A percentile compares a stretch with the other conserved stretches of the same genome.
Conservation (phyloP, 2,113 vertebrate genomes). For the Thunnus thynnus region DNA sequence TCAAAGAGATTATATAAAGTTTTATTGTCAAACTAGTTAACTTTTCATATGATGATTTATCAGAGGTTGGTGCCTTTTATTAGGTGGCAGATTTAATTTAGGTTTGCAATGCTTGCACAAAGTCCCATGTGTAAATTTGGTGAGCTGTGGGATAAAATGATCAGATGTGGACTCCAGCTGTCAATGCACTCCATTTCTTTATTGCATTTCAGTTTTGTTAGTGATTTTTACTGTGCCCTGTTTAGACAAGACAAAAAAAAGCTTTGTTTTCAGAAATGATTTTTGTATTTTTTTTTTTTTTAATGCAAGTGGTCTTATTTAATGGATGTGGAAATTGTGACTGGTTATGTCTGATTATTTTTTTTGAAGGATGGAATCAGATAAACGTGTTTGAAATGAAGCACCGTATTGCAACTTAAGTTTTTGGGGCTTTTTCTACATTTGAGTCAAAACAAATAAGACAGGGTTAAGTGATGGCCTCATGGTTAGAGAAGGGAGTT, state of each 20-base stretch:
- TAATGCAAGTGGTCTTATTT: not conserved
- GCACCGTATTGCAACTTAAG: not conserved
- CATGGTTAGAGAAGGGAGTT: not conserved
- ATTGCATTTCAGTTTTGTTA: conserved; percentile 57
- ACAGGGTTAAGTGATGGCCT: not conserved
- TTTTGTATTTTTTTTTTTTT: conserved; percentile 46
- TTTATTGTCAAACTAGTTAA: conserved; percentile 41
- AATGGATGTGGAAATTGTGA: not conserved
- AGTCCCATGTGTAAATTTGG: conserved; percentile 41
- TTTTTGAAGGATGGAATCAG: not conserved
- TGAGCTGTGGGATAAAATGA: conserved; percentile 50
- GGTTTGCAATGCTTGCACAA: conserved; percentile 67
- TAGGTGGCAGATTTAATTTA: conserved; percentile 42
- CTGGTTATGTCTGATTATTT: not conserved
- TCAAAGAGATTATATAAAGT: conserved; percentile 17
- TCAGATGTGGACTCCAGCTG: conserved; percentile 26
- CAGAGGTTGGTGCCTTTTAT: conserved; percentile 60
- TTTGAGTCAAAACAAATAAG: not conserved
- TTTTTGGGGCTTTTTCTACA: not conserved
- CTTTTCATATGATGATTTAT: conserved; percentile 40
- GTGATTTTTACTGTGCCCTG: conserved; percentile 69
- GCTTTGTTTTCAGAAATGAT: conserved; percentile 48
- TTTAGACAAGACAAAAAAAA: conserved; percentile 58
- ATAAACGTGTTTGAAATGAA: conserved; percentile 7
- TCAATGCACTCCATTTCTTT: conserved; percentile 53